These are phyloP conservation scores for Pteromalus puparum DNA, from an alignment of 1,140 invertebrate genomes.

Conservation along the genomic window DNA sequence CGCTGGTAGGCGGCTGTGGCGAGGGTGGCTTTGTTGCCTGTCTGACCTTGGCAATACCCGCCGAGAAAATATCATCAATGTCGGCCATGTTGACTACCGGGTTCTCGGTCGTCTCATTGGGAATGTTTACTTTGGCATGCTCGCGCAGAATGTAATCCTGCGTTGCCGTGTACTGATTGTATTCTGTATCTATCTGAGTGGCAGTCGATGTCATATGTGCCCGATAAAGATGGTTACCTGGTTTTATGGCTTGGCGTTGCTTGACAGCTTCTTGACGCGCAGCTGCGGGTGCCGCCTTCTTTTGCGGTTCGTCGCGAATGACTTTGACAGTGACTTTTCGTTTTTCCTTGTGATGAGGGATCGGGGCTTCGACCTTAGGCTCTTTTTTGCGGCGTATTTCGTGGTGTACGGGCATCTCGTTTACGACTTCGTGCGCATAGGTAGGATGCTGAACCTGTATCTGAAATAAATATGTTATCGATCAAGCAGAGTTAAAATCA, in stretches of 20 bases:
- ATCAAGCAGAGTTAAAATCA: no score
- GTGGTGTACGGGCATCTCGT: not conserved
- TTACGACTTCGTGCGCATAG: not conserved
- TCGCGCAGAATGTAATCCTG: constrained; percentile 45
- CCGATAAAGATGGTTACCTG: no score
- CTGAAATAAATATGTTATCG: not conserved
- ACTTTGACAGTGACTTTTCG: constrained; percentile 40
- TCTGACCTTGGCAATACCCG: constrained; percentile 57
- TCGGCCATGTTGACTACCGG: constrained; percentile 57
- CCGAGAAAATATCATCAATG: constrained; percentile 63
- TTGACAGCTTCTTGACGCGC: not conserved
- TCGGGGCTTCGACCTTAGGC: not conserved
- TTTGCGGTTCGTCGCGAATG: constrained; percentile 24
- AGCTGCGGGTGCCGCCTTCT: not conserved
- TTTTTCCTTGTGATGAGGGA: constrained; percentile 33
- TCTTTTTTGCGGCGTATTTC: constrained; percentile 43
- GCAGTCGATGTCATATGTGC: not conserved
- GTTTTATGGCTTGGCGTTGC: not conserved
- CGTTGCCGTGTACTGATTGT: constrained; percentile 38
- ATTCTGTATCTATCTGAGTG: constrained; percentile 27
- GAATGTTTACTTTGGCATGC: constrained; percentile 22
- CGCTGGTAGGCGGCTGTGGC: not conserved
- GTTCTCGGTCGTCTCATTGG: constrained; percentile 42
- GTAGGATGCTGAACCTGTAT: not conserved
- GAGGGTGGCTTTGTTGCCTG: constrained; percentile 50